Evolutionary conservation across 2,888 invertebrate genomes (phyloP).

Genomic region (Campaea margaritaria): DNA sequence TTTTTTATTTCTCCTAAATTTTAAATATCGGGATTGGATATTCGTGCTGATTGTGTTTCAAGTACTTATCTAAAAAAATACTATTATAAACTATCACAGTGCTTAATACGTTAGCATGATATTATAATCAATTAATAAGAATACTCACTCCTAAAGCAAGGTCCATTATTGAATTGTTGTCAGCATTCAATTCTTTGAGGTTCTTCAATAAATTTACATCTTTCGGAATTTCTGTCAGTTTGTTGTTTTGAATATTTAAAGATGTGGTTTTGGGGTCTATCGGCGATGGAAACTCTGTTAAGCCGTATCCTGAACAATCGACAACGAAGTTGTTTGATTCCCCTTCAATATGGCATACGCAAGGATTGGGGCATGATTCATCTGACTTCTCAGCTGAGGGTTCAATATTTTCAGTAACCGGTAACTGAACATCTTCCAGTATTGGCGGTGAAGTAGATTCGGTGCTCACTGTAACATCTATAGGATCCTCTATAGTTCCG

Average conservation of each 20-base stretch:
- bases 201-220: slow-evolving; percentile 65
- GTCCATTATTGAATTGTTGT: slow-evolving; percentile 70
- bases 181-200: slow-evolving; percentile 68
- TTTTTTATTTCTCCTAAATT: too few species aligned
- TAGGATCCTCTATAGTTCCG: slow-evolving; percentile 58
- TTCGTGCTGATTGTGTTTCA: too few species aligned
- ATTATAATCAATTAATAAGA: neutral
- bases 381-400: slow-evolving; percentile 35
- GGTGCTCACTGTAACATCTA: slow-evolving; percentile 45
- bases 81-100: too few species aligned
- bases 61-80: too few species aligned
- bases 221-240: slow-evolving; percentile 72
- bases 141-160: slow-evolving; percentile 71
- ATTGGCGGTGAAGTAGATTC: slow-evolving; percentile 45
- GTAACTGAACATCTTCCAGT: slow-evolving; percentile 61
- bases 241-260: slow-evolving; percentile 74
- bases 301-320: slow-evolving; percentile 78
- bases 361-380: slow-evolving; percentile 64
- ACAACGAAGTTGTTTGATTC: slow-evolving; percentile 62
- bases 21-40: too few species aligned
- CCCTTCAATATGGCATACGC: slow-evolving; percentile 72
- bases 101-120: too few species aligned
- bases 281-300: slow-evolving; percentile 78
- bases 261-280: slow-evolving; percentile 68
- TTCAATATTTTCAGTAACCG: slow-evolving; percentile 44